Base-by-base conservation (phyloP, 2,113 vertebrate species). In the Zootoca vivipara region DNA sequence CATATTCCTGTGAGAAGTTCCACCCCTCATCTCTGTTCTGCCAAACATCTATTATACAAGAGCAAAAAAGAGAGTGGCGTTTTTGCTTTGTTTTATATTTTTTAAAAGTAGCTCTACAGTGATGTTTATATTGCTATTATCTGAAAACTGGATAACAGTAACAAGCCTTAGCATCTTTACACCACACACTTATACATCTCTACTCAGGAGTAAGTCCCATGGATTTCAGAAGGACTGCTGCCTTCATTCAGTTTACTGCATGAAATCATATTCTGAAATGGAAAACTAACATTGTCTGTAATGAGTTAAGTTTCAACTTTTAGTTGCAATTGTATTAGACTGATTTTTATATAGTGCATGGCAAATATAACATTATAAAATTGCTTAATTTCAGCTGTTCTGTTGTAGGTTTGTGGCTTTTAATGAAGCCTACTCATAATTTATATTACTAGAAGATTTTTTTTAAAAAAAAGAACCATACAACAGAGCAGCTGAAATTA, bases 1-100 rank as follows among this genome's bases (percentile, higher is more conserved):
- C 97, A 1, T 96, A 97, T 83, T 93, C 94, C 90, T 98, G 97
- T 78, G 88, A 77, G 90, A 98, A 97, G 91, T 98, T 98, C 92
- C 91, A 92, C 10, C 67, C 85, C 69, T 98, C 89, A 0, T 97
- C 96, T 92, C 96, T 97, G 38, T 96, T 95, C 95, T 96, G 94
- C 98, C 98, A 98, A 78, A 97, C 2, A 4, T 93, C 98, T 98
- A 85, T 79, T 87, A 78, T 3, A 88, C 94, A 84, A 89, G 78
- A 89, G 88, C 38, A 93, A 69, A 40, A 85, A 89, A 92, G 9
- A 35, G n/a, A 30, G 24, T 38, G 0, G 1, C 26, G 56, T 28
- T 56, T 56, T 69, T 28, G 7, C 8, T 79, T 92, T 84, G 58
- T 89, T 80, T 92, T 79, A 28, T 12, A 69, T 69, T 69, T 69